Base-by-base conservation (phyloP, 2,888 invertebrate genomes). In the Doris montereyensis region DNA sequence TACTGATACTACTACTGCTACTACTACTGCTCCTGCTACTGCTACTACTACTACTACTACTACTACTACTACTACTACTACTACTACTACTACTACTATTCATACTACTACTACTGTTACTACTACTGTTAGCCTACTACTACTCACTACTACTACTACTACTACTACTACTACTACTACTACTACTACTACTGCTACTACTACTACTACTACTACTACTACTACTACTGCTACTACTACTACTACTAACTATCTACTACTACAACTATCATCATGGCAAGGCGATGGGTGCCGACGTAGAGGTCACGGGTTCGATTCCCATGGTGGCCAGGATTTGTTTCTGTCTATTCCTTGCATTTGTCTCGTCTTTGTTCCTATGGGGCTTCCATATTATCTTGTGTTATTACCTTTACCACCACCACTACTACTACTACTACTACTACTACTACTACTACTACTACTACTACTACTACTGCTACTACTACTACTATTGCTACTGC, bases 401-500 rank as follows among this genome's bases (percentile, higher is more conserved):
- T n/a, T n/a, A n/a, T n/a, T n/a, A n/a, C n/a, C n/a, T n/a, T n/a
- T n/a, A n/a, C 28, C 72, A 21, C 72, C 2, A 5, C 26, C 72
- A 52, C 52, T 72, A 10, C 26, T 52, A 52, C 52, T 52, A 26
- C 67, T 67, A 10, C 2, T 26, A 5, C 28, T 26, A 26, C 17
- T 2, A 10, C 17, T 28, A 2, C 26, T 35, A 1, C 13, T 35
- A 21, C n/a, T 13, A 26, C 41, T 30, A 10, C 32, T 32, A 3
- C 70, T 70, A 10, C 3, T 34, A 5, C 34, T 30, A n/a, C 34
- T 13, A 3, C 71, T 28, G 17, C 30, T 76, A 58, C 68, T 76
- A 58, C 68, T 70, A 5, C 76, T 35, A 17, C 76, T 71, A 58
- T 68, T 70, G 4, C 68, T 71, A 8, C 76, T 76, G 17, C 76